Evolutionary conservation across 2,797 vertebrate genomes (phyloP), one percentile per base, ranked within the genome.

Genomic region (Paramormyrops hopkinsi): DNA sequence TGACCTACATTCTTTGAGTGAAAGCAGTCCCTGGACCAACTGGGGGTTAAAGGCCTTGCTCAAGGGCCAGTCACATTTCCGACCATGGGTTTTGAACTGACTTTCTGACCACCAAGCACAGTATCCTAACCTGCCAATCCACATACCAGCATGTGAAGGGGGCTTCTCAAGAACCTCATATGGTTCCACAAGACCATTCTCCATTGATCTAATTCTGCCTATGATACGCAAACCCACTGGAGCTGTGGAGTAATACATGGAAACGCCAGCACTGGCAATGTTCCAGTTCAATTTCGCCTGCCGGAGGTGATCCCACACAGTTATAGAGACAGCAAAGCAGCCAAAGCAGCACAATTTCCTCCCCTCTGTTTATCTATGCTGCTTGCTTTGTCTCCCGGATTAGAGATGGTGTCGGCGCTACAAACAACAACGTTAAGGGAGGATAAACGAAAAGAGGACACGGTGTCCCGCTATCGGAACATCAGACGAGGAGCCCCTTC

Each of bases 401-500:
- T 79, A 79, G 73, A 41, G 73, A 41, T 2, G 5, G 17, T 9
- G 73, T 44, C 7, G 37, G 73, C 17, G 2, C 17, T 3, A 79
- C 37, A 79, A 79, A 44, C 69, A 19, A 76, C 69, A 76, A 37
- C 69, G 37, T 41, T 41, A 41, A 76, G 69, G 12, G 50, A 12
- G n/a, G 54, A 91, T 90, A 12, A 69, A 41, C 48, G 69, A 41
- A 41, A 65, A 25, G 53, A 89, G 90, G 73, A 90, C 29, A 37
- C 12, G 46, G 25, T 44, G 86, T 86, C 90, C 89, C 65, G 90
- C 89, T 92, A 91, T 90, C 90, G 88, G 91, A 91, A 90, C 88
- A 88, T 88, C 69, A 87, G 65, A 65, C 59, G 29, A 86, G 85
- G 73, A 90, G 88, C 88, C 86, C 83, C 89, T 88, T 89, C 73